Conservation (phyloP, 1,140 invertebrate species). For the Bombus waltoni region DNA sequence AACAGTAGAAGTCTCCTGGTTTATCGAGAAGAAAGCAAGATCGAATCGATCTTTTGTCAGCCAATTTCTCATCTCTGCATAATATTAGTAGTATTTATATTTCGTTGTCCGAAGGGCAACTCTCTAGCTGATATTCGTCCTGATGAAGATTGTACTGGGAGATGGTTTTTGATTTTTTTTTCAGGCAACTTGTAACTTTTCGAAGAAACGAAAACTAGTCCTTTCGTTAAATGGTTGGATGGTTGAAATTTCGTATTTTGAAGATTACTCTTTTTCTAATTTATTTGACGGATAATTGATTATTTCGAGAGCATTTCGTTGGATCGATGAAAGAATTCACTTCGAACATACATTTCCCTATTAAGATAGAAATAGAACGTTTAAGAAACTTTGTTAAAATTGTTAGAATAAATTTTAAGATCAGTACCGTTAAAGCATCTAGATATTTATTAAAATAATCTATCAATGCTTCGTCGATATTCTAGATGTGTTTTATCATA, state of each 20-base stretch:
- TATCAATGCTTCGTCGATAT: background rate
- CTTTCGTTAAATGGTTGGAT: too few relatives aligned
- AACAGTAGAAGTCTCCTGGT: too few relatives aligned
- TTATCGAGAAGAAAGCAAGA: too few relatives aligned
- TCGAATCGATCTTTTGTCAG: background rate
- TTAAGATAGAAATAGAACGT: background rate
- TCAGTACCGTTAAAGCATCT: background rate
- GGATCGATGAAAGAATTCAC: background rate
- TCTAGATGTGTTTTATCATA: background rate
- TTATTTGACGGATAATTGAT: background rate
- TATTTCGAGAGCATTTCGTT: too few relatives aligned
- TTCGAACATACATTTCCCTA: background rate
- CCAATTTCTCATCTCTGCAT: background rate
- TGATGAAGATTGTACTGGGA: background rate
- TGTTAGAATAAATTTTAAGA: background rate
- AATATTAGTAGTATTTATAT: background rate
- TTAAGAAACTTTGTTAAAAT: too few relatives aligned
- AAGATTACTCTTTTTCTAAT: too few relatives aligned
- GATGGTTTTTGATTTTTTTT: background rate
- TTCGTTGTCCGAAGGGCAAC: conserved; percentile 11
- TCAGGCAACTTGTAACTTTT: background rate
- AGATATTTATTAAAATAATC: background rate
- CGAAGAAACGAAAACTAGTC: background rate
- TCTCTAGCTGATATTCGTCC: background rate
- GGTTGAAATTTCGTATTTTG: too few relatives aligned